These are phyloP conservation scores for Odontamblyopus lacepedii DNA, from an alignment of 2,797 vertebrate genomes.

Conservation along the genomic window DNA sequence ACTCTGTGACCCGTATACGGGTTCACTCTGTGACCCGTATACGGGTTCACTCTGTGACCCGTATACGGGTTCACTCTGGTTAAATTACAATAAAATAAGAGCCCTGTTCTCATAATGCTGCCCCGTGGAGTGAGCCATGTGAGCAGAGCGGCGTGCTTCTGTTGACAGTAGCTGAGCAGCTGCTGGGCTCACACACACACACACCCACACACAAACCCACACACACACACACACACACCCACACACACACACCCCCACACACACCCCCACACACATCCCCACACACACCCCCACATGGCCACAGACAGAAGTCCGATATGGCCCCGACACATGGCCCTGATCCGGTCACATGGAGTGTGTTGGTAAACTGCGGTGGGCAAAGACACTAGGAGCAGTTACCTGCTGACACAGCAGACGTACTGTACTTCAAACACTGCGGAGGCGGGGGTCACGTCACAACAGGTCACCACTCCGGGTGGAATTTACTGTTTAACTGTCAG, in stretches of 20 bases:
- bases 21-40: too few species aligned
- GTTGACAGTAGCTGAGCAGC: not conserved
- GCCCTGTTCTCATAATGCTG: not conserved
- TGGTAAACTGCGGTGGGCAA: not conserved
- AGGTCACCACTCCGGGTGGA: too few species aligned
- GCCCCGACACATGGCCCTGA: not conserved
- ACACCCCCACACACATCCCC: not conserved
- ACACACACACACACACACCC: not conserved
- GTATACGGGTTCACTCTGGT: too few species aligned
- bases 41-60: too few species aligned
- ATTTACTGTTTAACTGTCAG: too few species aligned
- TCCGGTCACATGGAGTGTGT: not conserved
- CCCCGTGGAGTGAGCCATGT: not conserved
- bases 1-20: too few species aligned
- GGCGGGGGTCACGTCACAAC: too few species aligned
- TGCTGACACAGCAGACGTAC: not conserved
- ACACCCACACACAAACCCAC: too few species aligned
- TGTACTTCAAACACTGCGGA: not conserved
- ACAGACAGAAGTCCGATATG: not conserved
- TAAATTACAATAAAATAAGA: not conserved
- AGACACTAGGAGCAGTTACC: not conserved
- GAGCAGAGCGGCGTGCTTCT: not conserved
- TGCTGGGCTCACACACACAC: not conserved
- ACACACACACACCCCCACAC: not conserved
- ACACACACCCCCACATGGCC: not conserved